Conservation (phyloP, 2,113 vertebrate species). For the Silurus asotus region DNA sequence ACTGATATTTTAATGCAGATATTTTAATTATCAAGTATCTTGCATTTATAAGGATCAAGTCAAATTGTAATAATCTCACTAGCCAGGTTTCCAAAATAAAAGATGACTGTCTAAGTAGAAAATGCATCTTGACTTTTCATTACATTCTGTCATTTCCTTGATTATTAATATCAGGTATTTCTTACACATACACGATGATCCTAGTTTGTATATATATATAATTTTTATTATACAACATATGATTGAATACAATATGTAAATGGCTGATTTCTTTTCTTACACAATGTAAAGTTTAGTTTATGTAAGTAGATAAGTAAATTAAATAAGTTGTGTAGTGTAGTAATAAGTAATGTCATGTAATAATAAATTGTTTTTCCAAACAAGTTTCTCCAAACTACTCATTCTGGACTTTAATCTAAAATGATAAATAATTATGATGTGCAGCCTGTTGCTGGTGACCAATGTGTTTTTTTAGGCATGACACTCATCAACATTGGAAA, state of each 20-base stretch:
- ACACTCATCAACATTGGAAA: background rate
- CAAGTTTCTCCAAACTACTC: background rate
- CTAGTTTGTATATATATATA: too few relatives aligned
- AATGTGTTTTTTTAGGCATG: background rate
- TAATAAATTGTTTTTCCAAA: background rate
- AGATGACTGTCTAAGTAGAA: background rate
- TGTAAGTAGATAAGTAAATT: too few relatives aligned
- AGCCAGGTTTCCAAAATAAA: background rate
- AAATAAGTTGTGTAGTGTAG: background rate
- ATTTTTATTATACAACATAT: too few relatives aligned
- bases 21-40: background rate
- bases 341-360: background rate
- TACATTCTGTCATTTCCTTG: background rate
- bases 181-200: too few relatives aligned
- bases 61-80: background rate
- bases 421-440: background rate
- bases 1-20: too few relatives aligned
- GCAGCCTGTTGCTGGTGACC: background rate
- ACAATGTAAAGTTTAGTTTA: background rate
- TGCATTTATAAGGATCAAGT: background rate
- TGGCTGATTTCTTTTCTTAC: too few relatives aligned
- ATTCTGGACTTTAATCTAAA: background rate
- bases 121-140: background rate
- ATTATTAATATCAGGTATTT: background rate
- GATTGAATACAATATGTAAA: too few relatives aligned